Base-by-base conservation (phyloP, 2,113 vertebrate species). In the Meles meles region DNA sequence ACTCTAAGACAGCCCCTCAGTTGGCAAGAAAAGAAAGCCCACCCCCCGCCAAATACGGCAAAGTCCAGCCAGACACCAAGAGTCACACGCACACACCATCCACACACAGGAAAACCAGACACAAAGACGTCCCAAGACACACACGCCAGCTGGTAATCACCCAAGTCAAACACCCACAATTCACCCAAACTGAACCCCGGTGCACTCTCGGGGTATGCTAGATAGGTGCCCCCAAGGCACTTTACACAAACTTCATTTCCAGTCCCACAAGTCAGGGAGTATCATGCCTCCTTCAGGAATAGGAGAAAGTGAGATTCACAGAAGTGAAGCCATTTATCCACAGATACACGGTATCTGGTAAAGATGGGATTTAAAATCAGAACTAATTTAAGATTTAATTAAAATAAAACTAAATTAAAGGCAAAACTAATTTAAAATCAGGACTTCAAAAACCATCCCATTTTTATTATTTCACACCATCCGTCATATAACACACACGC, bases 1-100 rank as follows among this genome's bases (percentile, higher is more conserved):
- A 47, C 42, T 93, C n/a, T 52, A 42, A 79, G 25, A 65, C n/a
- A 57, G 76, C 49, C 74, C 65, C 77, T 49, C 42, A 5, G 21
- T 7, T 74, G 94, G 88, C 94, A 86, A 81, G 29, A 57, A 18
- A 52, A 93, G 84, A 80, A 88, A 88, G 18, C 5, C 29, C 69
- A n/a, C 18, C 39, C 86, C 81, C 86, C 80, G 44, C 14, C 49
- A 14, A 72, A 95, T n/a, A 14, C 34, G 5, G 25, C n/a, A 76
- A 34, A 57, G 59, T 85, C 57, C 77, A 96, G 47, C 77, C 89
- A 77, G 87, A 87, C n/a, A 71, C 79, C 37, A 55, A 52, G 47
- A 52, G 59, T 77, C 81, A 77, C 59, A 72, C 49, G 23, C 39
- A 47, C 39, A 55, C 83, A 37, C 39, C 81, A 13, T 3, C 6